Base-by-base conservation (phyloP, 1,140 invertebrate genomes). In the Maniola jurtina region DNA sequence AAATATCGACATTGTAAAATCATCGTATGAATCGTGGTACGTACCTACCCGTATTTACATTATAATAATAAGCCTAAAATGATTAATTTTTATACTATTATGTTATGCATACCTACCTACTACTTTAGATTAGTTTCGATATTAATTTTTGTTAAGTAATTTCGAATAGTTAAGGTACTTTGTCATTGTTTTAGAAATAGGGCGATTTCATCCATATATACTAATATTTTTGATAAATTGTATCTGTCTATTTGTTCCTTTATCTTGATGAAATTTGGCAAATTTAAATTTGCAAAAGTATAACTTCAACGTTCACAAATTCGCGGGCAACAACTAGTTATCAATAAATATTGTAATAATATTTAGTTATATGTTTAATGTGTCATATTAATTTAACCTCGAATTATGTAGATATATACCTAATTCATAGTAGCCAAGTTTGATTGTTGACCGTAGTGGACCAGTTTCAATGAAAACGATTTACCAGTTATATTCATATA, bases 351-450 rank as follows among this genome's bases (percentile, higher is more conserved):
- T 50, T 33, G 50, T 50, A 15, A 64, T 52, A 48, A 6, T 48
- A 50, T 48, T 35, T 66, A 66, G 64, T 54, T 66, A 10, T 59
- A 59, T 59, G 36, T 42, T 48, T 40, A 60, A 60, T 14, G 57
- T 66, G 64, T 66, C 64, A 66, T 66, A 66, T 60, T 60, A 66
- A 34, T 60, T 35, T 55, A 66, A 14, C 35, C 11, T 63, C 40
- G 25, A 54, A n/a, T n/a, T 65, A 34, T 59, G 9, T 36, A 6
- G 5, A 36, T 40, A 52, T 59, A 34, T 65, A 55, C 50, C 45
- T 66, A 66, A 52, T 54, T 42, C 15, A 38, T 25, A 64, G n/a
- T 45, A 9, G 52, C 11, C 6, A 34, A 0, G 33, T 55, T 35
- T 55, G 11, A 14, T 34, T 55, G 34, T 6, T 3, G 7, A 52